phyloP scores from a whole-genome alignment of 1,140 invertebrate species.

The Amphibalanus amphitrite region DNA sequence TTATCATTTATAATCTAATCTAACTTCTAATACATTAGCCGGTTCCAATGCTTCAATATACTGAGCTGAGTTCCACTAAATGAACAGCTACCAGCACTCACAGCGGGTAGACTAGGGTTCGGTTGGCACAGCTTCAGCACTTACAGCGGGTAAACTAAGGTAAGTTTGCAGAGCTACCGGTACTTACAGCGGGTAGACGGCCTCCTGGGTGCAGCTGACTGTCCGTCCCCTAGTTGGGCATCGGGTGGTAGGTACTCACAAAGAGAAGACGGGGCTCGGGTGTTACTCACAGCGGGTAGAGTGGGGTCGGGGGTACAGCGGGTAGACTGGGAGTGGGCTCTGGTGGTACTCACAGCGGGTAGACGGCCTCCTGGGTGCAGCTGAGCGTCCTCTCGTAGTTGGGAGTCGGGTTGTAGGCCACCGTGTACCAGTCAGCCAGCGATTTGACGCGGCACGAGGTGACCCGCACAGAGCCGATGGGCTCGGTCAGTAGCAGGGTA shows the following conservation, averaged over 20 bases:
- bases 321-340: background rate
- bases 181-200: background rate
- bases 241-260: too few species aligned
- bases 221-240: too few species aligned
- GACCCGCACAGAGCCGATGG: slow-evolving; percentile 50
- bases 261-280: too few species aligned
- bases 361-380: slow-evolving; percentile 93
- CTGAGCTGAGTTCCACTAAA: too few species aligned
- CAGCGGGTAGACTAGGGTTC: too few species aligned
- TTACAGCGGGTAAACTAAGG: background rate
- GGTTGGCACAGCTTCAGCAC: too few species aligned
- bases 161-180: too few species aligned
- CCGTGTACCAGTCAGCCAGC: slow-evolving; percentile 87
- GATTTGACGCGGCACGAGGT: slow-evolving; percentile 54
- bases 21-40: too few species aligned
- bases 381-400: slow-evolving; percentile 74
- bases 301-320: background rate
- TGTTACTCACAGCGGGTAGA: background rate
- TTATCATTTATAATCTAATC: too few species aligned
- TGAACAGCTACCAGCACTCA: too few species aligned
- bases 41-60: too few species aligned
- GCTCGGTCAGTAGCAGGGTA: slow-evolving; percentile 58
- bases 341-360: slow-evolving; percentile 65
- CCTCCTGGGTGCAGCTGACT: too few species aligned
- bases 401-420: slow-evolving; percentile 81